These are phyloP conservation scores for Dufourea novaeangliae DNA, from an alignment of 1,140 invertebrate species.

Conservation along the genomic window DNA sequence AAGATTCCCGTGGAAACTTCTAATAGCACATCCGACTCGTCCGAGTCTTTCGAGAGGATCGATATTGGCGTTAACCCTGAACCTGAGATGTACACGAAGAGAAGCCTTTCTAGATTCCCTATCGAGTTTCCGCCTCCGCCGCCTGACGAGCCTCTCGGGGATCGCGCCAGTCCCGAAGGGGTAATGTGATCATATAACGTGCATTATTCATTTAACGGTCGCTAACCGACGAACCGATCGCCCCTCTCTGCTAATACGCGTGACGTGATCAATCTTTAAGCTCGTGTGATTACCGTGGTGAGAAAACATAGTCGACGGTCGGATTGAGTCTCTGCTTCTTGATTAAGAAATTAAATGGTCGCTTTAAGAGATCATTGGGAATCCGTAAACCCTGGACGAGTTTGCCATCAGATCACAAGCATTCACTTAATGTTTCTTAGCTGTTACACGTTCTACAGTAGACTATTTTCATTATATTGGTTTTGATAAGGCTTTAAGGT, in stretches of 20 bases:
- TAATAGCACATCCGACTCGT: slow-evolving; percentile 75
- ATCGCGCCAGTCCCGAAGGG: slow-evolving; percentile 89
- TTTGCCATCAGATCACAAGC: background rate
- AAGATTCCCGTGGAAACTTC: slow-evolving; percentile 73
- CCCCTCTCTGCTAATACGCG: slow-evolving; percentile 13
- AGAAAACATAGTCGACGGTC: background rate
- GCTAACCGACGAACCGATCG: slow-evolving; percentile 12
- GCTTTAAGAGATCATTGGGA: background rate
- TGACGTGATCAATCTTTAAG: slow-evolving; percentile 38
- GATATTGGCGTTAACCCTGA: slow-evolving; percentile 70
- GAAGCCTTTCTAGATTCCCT: slow-evolving; percentile 71
- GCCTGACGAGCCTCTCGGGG: slow-evolving; percentile 85
- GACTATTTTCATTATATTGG: background rate
- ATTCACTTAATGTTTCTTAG: background rate
- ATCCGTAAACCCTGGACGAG: background rate
- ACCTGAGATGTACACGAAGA: slow-evolving; percentile 40
- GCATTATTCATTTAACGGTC: slow-evolving; percentile 42
- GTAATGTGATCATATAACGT: slow-evolving; percentile 70
- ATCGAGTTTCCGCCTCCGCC: slow-evolving; percentile 72
- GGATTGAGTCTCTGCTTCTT: background rate
- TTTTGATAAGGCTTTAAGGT: no score
- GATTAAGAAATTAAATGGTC: slow-evolving; percentile 10
- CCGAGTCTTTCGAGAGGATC: slow-evolving; percentile 74
- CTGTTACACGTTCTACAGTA: background rate
- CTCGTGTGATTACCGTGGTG: background rate